Conservation (phyloP, 2,113 vertebrate genomes). For the Muntiacus reevesi region DNA sequence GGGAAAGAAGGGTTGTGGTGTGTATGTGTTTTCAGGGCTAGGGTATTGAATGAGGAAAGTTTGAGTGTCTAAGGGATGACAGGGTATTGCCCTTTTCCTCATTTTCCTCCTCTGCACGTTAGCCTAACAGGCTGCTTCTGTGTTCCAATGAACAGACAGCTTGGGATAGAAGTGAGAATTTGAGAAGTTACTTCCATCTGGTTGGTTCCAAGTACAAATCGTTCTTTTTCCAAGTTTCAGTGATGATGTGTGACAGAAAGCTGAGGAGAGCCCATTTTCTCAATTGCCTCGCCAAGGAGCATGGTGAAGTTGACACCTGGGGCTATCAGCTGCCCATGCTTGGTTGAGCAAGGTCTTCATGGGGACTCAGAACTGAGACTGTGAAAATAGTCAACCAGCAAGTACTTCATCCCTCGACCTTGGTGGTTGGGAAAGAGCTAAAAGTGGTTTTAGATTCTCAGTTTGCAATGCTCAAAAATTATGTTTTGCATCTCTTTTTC, state of each 20-base stretch:
- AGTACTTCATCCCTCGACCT: background rate
- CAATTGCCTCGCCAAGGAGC: background rate
- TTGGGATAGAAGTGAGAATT: background rate
- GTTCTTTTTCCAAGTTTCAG: background rate
- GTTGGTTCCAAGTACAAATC: background rate
- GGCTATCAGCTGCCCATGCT: background rate
- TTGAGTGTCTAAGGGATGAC: background rate
- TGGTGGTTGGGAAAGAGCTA: background rate
- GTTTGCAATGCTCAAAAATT: background rate
- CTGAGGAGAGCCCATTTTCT: background rate
- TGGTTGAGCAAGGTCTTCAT: background rate
- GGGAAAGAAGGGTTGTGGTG: background rate
- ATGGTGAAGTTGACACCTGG: background rate
- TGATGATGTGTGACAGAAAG: background rate
- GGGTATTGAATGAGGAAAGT: background rate
- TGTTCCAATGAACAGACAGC: background rate
- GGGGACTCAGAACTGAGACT: background rate
- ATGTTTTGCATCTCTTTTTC: background rate
- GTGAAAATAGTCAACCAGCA: background rate
- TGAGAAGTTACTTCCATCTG: background rate
- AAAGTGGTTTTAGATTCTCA: background rate
- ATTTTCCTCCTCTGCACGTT: background rate
- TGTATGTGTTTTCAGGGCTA: background rate
- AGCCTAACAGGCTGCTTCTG: background rate
- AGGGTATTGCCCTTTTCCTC: background rate